Percentiles rank a stretch among this genome's conserved stretches.
These are phyloP conservation scores for Nomada goodeniana DNA, from an alignment of 2,888 invertebrate genomes.

Conservation along the genomic window DNA sequence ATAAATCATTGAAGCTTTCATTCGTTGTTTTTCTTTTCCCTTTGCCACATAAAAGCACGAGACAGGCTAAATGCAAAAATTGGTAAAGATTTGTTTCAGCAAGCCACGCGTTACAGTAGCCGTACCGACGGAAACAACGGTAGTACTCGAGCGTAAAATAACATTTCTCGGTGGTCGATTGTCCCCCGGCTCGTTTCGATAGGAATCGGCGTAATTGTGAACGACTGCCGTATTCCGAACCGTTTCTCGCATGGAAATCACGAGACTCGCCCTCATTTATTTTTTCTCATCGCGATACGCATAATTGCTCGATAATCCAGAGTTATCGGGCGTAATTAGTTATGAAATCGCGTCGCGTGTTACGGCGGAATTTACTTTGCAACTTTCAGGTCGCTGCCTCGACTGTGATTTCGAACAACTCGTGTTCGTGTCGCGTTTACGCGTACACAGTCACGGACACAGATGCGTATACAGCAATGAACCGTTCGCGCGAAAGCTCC, in stretches of 20 bases:
- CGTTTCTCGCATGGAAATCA: constrained; percentile 39
- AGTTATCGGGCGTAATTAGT: constrained; percentile 66
- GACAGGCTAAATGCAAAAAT: too few relatives aligned
- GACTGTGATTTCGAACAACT: neutral
- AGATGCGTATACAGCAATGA: neutral
- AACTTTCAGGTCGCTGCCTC: constrained; percentile 11
- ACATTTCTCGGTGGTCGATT: neutral
- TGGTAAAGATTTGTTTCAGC: too few relatives aligned
- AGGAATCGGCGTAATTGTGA: constrained; percentile 29
- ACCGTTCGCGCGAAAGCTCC: constrained; percentile 17
- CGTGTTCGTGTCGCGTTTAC: neutral
- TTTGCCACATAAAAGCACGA: too few relatives aligned
- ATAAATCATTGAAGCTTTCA: neutral
- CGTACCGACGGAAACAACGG: too few relatives aligned
- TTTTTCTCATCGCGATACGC: constrained; percentile 37
- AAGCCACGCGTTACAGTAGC: too few relatives aligned
- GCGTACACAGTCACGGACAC: neutral
- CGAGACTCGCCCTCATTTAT: constrained; percentile 21
- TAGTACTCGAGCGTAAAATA: neutral
- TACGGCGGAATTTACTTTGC: constrained; percentile 36
- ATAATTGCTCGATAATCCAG: constrained; percentile 64
- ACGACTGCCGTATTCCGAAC: constrained; percentile 33
- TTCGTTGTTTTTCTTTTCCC: too few relatives aligned
- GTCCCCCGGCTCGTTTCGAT: constrained; percentile 17
- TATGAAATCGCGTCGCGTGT: constrained; percentile 59